Percentiles rank a stretch among this genome's conserved stretches.
These are phyloP conservation scores for Sepiola atlantica DNA, from an alignment of 2,888 invertebrate genomes.

Conservation along the genomic window DNA sequence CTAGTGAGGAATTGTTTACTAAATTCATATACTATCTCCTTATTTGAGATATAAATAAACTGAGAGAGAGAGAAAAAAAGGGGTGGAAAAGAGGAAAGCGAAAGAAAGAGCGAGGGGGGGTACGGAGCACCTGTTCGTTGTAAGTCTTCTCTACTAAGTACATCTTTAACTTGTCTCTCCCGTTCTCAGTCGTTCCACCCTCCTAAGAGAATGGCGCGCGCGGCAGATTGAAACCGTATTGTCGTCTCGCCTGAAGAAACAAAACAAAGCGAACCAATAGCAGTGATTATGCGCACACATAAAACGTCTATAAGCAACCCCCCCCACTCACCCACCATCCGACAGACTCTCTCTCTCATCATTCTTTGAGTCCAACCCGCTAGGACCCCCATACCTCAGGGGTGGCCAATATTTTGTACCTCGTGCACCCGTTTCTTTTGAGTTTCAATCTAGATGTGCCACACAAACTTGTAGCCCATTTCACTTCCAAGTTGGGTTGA, in stretches of 20 bases:
- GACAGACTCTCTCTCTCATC: background rate
- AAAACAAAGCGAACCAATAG: constrained; percentile 16
- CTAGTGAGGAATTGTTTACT: too few relatives aligned
- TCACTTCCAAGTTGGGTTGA: background rate
- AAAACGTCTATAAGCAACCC: background rate
- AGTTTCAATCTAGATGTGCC: too few relatives aligned
- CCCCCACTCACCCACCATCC: background rate
- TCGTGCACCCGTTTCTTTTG: too few relatives aligned
- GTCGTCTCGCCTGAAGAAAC: background rate
- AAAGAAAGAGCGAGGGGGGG: background rate
- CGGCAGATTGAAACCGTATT: background rate
- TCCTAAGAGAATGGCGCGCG: background rate
- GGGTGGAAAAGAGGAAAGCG: background rate
- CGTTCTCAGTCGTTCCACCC: background rate
- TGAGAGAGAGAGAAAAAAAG: background rate
- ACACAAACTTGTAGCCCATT: background rate
- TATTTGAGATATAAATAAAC: background rate
- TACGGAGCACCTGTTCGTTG: background rate
- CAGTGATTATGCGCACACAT: background rate
- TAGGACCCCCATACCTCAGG: background rate
- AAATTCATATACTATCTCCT: too few relatives aligned
- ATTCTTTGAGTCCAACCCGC: background rate
- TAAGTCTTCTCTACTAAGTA: background rate
- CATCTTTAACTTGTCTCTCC: background rate
- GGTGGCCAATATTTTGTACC: background rate